A percentile compares a stretch with the other conserved stretches of the same genome.
phyloP scores from a whole-genome alignment of 2,113 vertebrate genomes.

The Panurus biarmicus region DNA sequence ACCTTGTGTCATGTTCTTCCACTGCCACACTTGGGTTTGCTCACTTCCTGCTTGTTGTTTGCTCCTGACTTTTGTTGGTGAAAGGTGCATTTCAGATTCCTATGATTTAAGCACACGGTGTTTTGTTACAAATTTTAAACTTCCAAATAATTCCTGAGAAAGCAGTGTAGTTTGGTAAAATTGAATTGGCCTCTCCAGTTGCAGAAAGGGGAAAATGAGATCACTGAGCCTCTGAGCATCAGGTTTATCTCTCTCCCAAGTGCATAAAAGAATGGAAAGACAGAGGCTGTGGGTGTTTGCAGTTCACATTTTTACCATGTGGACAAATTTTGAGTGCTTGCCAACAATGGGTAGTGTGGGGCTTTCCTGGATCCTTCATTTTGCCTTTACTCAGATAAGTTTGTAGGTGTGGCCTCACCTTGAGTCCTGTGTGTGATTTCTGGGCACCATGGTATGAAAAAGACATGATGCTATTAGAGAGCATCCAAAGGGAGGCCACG shows the following conservation, averaged over 20 bases:
- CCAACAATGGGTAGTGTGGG: accelerated
- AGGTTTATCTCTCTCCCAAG: not conserved
- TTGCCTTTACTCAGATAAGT: accelerated
- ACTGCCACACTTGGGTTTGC: not conserved
- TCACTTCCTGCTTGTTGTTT: not conserved
- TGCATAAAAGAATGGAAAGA: accelerated
- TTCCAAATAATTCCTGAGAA: not conserved
- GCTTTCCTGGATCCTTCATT: not conserved
- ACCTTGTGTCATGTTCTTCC: not conserved
- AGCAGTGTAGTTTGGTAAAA: not conserved
- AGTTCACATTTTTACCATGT: accelerated
- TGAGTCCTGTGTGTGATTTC: not conserved
- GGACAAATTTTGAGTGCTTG: not conserved
- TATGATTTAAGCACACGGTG: not conserved
- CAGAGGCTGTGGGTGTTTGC: not conserved
- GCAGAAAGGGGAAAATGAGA: not conserved
- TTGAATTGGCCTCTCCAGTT: not conserved
- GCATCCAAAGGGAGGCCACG: not conserved
- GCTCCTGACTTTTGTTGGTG: not conserved
- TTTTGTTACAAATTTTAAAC: not conserved
- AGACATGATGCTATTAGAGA: not conserved
- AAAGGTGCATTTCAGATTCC: not conserved
- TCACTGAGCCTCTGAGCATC: not conserved
- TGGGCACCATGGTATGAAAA: not conserved
- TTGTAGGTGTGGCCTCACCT: not conserved